Conservation (phyloP, 2,888 invertebrate species). For the Pollenia angustigena region DNA sequence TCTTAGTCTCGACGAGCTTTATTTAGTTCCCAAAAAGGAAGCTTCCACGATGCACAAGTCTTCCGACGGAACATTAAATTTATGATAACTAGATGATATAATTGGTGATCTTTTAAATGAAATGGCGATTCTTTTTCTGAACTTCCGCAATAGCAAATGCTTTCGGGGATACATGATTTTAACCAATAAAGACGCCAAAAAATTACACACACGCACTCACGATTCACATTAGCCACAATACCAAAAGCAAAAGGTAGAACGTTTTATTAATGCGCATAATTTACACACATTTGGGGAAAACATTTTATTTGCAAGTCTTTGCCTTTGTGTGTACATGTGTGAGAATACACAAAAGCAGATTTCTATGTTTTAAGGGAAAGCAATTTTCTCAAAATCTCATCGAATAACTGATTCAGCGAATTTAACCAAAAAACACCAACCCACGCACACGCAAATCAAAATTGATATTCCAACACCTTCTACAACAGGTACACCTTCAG, state of each 20-base stretch:
- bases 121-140: too few species aligned
- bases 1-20: too few species aligned
- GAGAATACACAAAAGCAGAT: not conserved
- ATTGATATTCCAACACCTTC: not conserved
- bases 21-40: too few species aligned
- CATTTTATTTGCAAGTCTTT: not conserved
- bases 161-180: too few species aligned
- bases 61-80: too few species aligned
- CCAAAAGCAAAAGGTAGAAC: not conserved
- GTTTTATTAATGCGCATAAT: constrained; percentile 40
- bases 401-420: constrained; percentile 51
- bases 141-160: too few species aligned
- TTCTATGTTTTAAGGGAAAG: constrained; percentile 19
- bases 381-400: constrained; percentile 46
- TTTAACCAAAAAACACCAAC: constrained; percentile 24
- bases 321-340: not conserved
- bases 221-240: not conserved
- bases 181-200: not conserved
- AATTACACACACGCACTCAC: not conserved
- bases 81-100: too few species aligned
- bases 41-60: too few species aligned
- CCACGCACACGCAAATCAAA: not conserved
- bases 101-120: too few species aligned
- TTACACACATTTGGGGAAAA: constrained; percentile 24
- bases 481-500: not conserved